A percentile compares a stretch with the other conserved stretches of the same genome.
phyloP scores from a whole-genome alignment of 2,888 invertebrate species.

The Andrena camellia region DNA sequence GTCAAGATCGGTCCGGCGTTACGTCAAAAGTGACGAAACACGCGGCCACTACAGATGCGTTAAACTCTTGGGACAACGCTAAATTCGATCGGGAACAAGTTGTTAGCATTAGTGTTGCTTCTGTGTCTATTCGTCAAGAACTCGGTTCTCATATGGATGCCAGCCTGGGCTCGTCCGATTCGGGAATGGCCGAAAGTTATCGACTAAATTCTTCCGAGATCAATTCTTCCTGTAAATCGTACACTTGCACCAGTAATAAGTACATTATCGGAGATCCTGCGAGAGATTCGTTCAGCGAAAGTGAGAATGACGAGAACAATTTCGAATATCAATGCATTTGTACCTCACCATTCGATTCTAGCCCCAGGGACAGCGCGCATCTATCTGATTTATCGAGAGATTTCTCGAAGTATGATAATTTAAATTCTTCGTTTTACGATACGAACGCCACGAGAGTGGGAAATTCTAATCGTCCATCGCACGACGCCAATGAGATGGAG shows the following conservation, averaged over 20 bases:
- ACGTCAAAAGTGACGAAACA: not conserved
- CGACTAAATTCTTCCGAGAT: constrained; percentile 80
- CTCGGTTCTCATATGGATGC: constrained; percentile 57
- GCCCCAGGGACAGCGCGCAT: constrained; percentile 89
- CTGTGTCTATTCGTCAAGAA: not conserved
- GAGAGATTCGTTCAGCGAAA: constrained; percentile 77
- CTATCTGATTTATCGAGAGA: constrained; percentile 85
- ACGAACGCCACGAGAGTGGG: constrained; percentile 8
- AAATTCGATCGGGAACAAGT: not conserved
- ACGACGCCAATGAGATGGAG: constrained; percentile 29
- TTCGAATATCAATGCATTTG: constrained; percentile 91
- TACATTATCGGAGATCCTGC: constrained; percentile 49
- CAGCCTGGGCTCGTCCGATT: constrained; percentile 88
- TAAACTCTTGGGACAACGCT: not conserved
- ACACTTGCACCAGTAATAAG: constrained; percentile 65
- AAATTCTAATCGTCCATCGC: constrained; percentile 18
- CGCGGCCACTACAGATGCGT: not conserved
- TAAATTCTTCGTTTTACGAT: constrained; percentile 6
- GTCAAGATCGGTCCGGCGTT: not conserved
- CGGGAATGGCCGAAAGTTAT: constrained; percentile 94
- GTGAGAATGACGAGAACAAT: constrained; percentile 84
- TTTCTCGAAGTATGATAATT: constrained; percentile 35
- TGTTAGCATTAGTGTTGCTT: not conserved
- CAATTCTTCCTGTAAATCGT: constrained; percentile 77
- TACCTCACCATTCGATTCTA: constrained; percentile 91